Evolutionary conservation across 2,113 vertebrate genomes (phyloP), one percentile per base, ranked within the genome.

Genomic region (Sylvietta virens): DNA sequence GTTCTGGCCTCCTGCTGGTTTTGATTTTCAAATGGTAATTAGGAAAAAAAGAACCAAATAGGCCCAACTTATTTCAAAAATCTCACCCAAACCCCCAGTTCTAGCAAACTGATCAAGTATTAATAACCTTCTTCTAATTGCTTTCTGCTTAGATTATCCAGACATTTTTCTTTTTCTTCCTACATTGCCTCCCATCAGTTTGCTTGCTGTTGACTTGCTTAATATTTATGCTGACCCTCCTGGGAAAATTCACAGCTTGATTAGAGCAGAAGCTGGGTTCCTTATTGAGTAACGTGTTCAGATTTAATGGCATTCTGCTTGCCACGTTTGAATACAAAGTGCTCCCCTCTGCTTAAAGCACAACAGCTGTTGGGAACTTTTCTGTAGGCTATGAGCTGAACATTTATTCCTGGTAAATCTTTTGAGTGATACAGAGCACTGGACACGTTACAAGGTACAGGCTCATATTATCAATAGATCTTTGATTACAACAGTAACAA

Each of bases 211-310:
- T 90, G 81, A 85, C 47, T 20, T 81, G 86, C 74, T 96, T 96
- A 95, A 95, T 94, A 93, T 97, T 95, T 96, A 82, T 95, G 62
- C 56, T 91, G 86, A 78, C 64, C 85, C 92, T 92, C 83, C 65
- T 92, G 94, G 91, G 91, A 90, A 92, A 94, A 95, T 92, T 84
- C 92, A 88, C 93, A 94, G 87, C 86, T 92, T 95, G 94, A 88
- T 95, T 92, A 94, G 88, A 88, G 87, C 81, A 92, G 81, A 81
- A 92, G 86, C 88, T 89, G 89, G 24, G 56, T 67, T 91, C 91
- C 83, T 92, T 90, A 66, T 51, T 65, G 85, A 95, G 39, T 92
- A 95, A 84, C 22, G 7, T 90, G 84, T 47, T 94, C 76, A 86
- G 89, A 65, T 95, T 96, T 95, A 92, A 91, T 90, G 53, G 62